Evolutionary conservation across 2,113 vertebrate genomes (phyloP).

Genomic region (Sylvietta virens): DNA sequence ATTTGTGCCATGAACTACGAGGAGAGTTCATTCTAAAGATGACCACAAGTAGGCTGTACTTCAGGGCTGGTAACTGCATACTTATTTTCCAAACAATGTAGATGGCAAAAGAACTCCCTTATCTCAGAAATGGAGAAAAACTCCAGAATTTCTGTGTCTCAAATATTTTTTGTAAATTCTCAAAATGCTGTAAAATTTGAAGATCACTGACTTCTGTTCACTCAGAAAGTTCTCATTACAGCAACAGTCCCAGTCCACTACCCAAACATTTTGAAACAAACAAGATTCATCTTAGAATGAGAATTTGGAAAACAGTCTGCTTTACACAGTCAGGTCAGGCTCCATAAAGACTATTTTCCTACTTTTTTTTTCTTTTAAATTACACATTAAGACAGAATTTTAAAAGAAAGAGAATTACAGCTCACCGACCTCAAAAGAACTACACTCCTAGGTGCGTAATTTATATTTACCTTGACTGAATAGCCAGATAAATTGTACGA

Average conservation of each 20-base stretch:
- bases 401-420: neutral
- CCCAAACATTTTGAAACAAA: neutral
- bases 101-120: neutral
- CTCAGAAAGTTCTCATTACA: neutral
- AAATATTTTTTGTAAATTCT: neutral
- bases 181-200: neutral
- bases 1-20: neutral
- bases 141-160: neutral
- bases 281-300: neutral
- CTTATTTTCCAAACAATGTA: neutral
- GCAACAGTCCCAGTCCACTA: neutral
- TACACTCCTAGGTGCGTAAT: neutral
- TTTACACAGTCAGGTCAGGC: neutral
- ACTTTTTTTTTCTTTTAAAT: neutral
- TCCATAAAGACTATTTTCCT: neutral
- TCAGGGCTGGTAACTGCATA: neutral
- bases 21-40: neutral
- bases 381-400: neutral
- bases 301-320: neutral
- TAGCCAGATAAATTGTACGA: constrained; percentile 96
- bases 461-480: constrained; percentile 90
- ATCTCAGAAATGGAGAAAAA: neutral
- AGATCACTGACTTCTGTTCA: neutral
- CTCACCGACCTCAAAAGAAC: neutral
- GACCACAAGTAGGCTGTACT: neutral